These are phyloP conservation scores for Enteromius radiatus DNA, from an alignment of 2,797 vertebrate species.

Conservation along the genomic window DNA sequence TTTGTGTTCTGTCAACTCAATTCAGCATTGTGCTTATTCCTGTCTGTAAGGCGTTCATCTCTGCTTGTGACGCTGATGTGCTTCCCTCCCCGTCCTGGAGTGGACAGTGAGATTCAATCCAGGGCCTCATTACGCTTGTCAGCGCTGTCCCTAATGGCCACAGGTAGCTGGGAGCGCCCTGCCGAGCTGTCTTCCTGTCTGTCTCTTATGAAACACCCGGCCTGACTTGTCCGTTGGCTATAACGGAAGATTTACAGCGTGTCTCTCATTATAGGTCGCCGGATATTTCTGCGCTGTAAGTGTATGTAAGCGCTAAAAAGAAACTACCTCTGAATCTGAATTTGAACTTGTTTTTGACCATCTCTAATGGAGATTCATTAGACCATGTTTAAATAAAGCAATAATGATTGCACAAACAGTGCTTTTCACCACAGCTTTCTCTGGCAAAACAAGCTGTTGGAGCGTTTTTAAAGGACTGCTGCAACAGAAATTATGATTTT, in stretches of 20 bases:
- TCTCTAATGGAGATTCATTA: background rate
- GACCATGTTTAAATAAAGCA: slow-evolving; percentile 1
- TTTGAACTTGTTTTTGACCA: background rate
- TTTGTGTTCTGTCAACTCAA: slow-evolving; percentile 15
- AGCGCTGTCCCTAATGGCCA: slow-evolving; percentile 44
- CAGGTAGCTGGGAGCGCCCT: slow-evolving; percentile 24
- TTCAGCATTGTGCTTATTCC: background rate
- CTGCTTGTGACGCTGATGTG: background rate
- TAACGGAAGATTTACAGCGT: slow-evolving; percentile 4
- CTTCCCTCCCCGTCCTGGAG: slow-evolving; percentile 6
- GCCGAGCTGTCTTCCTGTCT: slow-evolving; percentile 25
- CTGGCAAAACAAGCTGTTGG: background rate
- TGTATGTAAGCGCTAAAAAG: background rate
- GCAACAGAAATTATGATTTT: background rate
- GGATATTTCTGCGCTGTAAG: background rate
- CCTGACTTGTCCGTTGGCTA: background rate
- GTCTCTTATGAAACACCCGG: background rate
- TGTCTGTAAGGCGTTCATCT: background rate
- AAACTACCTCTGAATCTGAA: background rate
- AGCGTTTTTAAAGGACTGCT: background rate
- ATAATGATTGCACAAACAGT: background rate
- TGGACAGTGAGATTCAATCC: slow-evolving; percentile 21
- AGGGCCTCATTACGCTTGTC: slow-evolving; percentile 46
- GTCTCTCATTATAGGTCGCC: background rate
- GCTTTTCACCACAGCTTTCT: background rate